Evolutionary conservation across 2,888 invertebrate species (phyloP).

Genomic region (Metopia argyrocephala): DNA sequence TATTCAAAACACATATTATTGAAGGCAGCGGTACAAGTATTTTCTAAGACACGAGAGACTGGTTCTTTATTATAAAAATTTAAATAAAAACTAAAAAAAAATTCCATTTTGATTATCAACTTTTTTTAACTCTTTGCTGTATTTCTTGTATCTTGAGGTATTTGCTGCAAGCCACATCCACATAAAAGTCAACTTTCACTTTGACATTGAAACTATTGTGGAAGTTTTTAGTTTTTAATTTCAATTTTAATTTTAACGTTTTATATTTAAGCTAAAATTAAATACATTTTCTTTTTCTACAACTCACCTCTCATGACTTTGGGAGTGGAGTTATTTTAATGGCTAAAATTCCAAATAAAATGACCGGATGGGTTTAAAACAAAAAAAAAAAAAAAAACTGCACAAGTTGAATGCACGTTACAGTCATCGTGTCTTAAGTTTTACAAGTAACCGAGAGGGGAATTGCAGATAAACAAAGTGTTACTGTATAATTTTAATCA

Average conservation of each 20-base stretch:
- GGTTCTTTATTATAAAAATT: slow-evolving; percentile 1
- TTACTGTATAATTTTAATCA: slow-evolving; percentile 20
- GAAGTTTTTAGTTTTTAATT: slow-evolving; percentile 52
- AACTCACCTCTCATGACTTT: slow-evolving; percentile 45
- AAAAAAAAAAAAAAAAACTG: slow-evolving; percentile 6
- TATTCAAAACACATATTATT: slow-evolving; percentile 1
- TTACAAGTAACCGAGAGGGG: neutral
- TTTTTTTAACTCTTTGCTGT: slow-evolving; percentile 12
- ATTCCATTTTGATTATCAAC: slow-evolving; percentile 1
- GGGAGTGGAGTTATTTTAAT: slow-evolving; percentile 38
- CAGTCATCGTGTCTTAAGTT: neutral
- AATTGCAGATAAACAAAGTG: neutral
- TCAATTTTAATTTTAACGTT: slow-evolving; percentile 19
- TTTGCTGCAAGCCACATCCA: slow-evolving; percentile 33
- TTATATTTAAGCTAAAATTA: neutral
- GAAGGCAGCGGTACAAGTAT: neutral
- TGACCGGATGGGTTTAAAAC: neutral
- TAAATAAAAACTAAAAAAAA: neutral
- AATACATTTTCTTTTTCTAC: neutral
- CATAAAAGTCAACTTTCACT: slow-evolving; percentile 76
- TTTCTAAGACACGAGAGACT: slow-evolving; percentile 11
- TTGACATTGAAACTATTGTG: slow-evolving; percentile 76
- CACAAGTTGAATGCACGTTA: slow-evolving; percentile 56
- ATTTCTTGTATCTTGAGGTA: neutral
- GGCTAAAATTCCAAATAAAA: neutral